A percentile compares a stretch with the other conserved stretches of the same genome.
Conservation (phyloP, 1,140 invertebrate genomes). For the Condylostylus longicornis region DNA sequence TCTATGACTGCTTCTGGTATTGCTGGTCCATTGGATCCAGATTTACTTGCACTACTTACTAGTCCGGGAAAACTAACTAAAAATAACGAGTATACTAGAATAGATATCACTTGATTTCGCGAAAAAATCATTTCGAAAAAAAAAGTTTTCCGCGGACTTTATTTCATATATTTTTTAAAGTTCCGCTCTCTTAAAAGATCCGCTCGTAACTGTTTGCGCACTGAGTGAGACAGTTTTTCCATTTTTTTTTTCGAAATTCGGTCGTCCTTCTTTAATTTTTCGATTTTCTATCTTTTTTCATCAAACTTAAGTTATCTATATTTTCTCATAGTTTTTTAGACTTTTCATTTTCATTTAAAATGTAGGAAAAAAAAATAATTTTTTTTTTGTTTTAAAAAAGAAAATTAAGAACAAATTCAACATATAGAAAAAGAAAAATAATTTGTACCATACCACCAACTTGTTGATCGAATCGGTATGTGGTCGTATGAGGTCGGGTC, state of each 20-base stretch:
- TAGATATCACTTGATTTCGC: conserved; percentile 28
- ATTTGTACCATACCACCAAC: no score
- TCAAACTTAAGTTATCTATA: no score
- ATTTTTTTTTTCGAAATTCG: not conserved
- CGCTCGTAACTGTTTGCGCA: conserved; percentile 34
- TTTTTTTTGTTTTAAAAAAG: not conserved
- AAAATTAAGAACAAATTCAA: no score
- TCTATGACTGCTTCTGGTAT: conserved; percentile 63
- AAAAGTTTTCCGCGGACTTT: conserved; percentile 31
- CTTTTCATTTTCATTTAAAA: not conserved
- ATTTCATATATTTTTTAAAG: conserved; percentile 22
- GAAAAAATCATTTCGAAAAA: conserved; percentile 27
- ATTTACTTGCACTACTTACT: conserved; percentile 24
- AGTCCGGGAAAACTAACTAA: conserved; percentile 31
- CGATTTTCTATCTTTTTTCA: not conserved
- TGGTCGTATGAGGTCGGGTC: no score
- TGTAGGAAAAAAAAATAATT: not conserved
- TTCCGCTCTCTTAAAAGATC: conserved; percentile 33
- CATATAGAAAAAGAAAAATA: no score
- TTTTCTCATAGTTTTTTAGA: not conserved
- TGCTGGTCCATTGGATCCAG: conserved; percentile 11
- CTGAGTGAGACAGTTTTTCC: conserved; percentile 10
- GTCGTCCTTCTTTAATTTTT: not conserved
- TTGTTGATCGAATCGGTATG: no score
- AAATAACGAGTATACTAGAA: conserved; percentile 28